Base-by-base conservation (phyloP, 2,888 invertebrate genomes). In the Habroteleia sp. region DNA sequence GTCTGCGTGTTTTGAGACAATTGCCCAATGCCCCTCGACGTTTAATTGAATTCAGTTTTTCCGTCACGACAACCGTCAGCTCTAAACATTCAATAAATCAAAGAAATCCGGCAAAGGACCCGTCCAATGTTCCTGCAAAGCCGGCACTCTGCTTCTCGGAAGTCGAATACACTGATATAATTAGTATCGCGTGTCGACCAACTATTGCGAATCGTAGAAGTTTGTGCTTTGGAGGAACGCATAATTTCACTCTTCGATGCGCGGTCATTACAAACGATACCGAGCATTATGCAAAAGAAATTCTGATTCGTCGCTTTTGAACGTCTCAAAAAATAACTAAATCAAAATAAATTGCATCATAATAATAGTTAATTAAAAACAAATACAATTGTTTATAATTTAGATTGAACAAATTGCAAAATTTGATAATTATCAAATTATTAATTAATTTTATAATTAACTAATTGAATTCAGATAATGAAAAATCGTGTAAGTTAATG, bases 161-260 rank as follows among this genome's bases (percentile, higher is more conserved):
- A 87, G 33, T 37, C 54, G 41, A 66, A 79, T 77, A 82, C 78
- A 80, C 76, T 79, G 83, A 83, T 85, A 84, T 85, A 86, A 87
- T 85, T 87, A 87, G 87, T 84, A 80, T 81, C 77, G 82, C 83
- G 84, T 83, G 84, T 84, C 81, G 77, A 74, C 76, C 76, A 73
- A 74, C 77, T 68, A 60, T 76, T 31, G 41, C 78, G 69, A 69
- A 76, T 46, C 50, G 41, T 16, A 33, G 31, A 33, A 50, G 27
- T 33, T 42, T 48, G 46, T 52, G 41, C 35, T 66, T 74, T 66
- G 41, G 78, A 63, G 76, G 79, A 83, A 83, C 75, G 79, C 82
- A 83, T 80, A 80, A 50, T 44, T 66, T 39, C 17, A 39, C 48
- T 62, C 25, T 17, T 66, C 46, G 29, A 31, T 52, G 16, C 60